Conservation (phyloP, 2,113 vertebrate genomes). For the Lampris incognitus region DNA sequence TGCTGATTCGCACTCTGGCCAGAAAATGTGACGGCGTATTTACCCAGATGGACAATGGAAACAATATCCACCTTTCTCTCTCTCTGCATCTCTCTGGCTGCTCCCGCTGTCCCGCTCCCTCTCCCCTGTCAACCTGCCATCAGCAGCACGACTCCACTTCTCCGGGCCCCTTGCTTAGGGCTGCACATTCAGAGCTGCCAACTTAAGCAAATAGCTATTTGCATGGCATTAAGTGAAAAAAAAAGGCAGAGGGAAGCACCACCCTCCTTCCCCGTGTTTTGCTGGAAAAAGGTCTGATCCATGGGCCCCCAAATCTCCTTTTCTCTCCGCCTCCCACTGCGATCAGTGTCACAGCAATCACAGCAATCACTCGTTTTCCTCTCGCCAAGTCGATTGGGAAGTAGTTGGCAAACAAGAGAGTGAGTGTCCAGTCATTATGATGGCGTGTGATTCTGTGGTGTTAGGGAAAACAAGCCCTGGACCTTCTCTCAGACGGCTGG, state of each 20-base stretch:
- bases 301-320: slow-evolving; percentile 46
- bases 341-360: slow-evolving; percentile 70
- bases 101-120: slow-evolving; percentile 28
- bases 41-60: slow-evolving; percentile 53
- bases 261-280: slow-evolving; percentile 61
- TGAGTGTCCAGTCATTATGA: slow-evolving; percentile 66
- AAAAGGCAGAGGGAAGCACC: slow-evolving; percentile 66
- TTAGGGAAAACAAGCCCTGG: slow-evolving; percentile 3
- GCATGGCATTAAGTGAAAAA: slow-evolving; percentile 70
- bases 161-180: slow-evolving; percentile 72
- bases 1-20: slow-evolving; percentile 31
- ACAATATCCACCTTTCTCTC: slow-evolving; percentile 21
- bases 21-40: slow-evolving; percentile 57
- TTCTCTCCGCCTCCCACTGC: slow-evolving; percentile 56
- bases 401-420: slow-evolving; percentile 73
- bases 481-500: slow-evolving; percentile 44
- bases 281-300: slow-evolving; percentile 67
- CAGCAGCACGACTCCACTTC: slow-evolving; percentile 62
- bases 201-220: slow-evolving; percentile 75
- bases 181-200: slow-evolving; percentile 71
- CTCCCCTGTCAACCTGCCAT: slow-evolving; percentile 59
- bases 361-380: slow-evolving; percentile 72
- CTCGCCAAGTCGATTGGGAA: slow-evolving; percentile 69
- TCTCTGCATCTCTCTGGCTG: slow-evolving; percentile 21
- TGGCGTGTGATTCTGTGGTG: slow-evolving; percentile 50